These are phyloP conservation scores for Papilio aristodemus DNA, from an alignment of 1,140 invertebrate species.

Conservation along the genomic window DNA sequence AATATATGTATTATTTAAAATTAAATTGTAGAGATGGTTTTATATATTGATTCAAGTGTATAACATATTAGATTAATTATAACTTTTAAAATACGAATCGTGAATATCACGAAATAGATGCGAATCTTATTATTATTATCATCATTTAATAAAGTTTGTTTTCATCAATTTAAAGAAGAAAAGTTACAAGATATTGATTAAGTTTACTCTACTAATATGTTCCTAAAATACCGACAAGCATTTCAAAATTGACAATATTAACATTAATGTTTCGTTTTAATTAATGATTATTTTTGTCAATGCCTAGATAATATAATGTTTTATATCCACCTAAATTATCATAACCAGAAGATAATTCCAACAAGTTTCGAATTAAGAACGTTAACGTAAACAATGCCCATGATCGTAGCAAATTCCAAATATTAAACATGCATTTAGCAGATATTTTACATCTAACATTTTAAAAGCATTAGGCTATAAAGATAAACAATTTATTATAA, in stretches of 20 bases:
- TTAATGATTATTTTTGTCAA: not conserved
- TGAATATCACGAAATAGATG: too few species aligned
- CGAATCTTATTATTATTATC: too few species aligned
- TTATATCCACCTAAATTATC: not conserved
- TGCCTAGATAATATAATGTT: not conserved
- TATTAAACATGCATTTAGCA: not conserved
- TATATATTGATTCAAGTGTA: too few species aligned
- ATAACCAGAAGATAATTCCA: not conserved
- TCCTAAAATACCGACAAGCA: not conserved
- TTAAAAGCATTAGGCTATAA: not conserved
- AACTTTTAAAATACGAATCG: too few species aligned
- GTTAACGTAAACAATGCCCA: constrained; percentile 31
- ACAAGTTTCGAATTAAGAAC: constrained; percentile 28
- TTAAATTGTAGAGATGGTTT: too few species aligned
- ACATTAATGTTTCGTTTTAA: not conserved
- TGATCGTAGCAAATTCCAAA: not conserved
- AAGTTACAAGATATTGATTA: too few species aligned
- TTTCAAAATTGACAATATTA: not conserved
- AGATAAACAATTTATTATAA: not conserved
- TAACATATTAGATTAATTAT: too few species aligned
- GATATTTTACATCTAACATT: not conserved
- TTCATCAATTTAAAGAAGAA: too few species aligned
- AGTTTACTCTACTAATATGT: too few species aligned
- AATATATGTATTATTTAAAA: too few species aligned
- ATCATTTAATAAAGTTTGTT: too few species aligned